Conservation (phyloP, 2,113 vertebrate genomes). For the Gobiocypris rarus region DNA sequence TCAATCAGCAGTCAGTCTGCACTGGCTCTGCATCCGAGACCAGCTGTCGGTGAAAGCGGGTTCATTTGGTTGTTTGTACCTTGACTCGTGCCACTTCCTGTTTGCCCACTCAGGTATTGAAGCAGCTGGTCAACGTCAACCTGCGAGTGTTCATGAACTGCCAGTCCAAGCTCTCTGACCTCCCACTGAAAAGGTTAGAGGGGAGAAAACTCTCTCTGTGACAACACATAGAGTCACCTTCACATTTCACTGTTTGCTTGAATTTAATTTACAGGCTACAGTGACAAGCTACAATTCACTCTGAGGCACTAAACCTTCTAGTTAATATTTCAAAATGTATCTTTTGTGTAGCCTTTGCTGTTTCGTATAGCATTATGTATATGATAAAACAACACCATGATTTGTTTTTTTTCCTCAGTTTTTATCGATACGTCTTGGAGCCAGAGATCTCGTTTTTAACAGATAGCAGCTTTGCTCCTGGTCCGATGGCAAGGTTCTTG, state of each 20-base stretch:
- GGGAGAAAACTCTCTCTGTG: neutral
- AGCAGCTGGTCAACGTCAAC: constrained; percentile 92
- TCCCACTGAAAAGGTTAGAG: constrained; percentile 96
- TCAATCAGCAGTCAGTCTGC: constrained; percentile 21
- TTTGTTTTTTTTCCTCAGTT: constrained; percentile 74
- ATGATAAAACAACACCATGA: neutral
- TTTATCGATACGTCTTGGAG: constrained; percentile 94
- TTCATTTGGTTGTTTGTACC: neutral
- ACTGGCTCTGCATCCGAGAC: constrained; percentile 1
- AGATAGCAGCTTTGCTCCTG: constrained; percentile 83
- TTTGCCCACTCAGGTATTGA: constrained; percentile 81
- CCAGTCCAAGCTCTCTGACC: constrained; percentile 95
- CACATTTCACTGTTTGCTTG: neutral
- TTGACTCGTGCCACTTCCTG: constrained; percentile 1
- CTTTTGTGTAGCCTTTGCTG: too few species aligned
- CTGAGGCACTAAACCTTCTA: neutral
- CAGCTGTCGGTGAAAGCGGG: neutral
- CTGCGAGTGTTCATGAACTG: constrained; percentile 98
- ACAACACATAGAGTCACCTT: neutral
- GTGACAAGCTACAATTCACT: neutral
- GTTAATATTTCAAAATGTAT: too few species aligned
- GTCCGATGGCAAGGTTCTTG: constrained; percentile 92
- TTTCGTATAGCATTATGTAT: neutral
- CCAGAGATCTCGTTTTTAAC: constrained; percentile 87
- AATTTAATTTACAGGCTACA: neutral